phyloP scores from a whole-genome alignment of 2,888 invertebrate species.

The Bedellia somnulentella region DNA sequence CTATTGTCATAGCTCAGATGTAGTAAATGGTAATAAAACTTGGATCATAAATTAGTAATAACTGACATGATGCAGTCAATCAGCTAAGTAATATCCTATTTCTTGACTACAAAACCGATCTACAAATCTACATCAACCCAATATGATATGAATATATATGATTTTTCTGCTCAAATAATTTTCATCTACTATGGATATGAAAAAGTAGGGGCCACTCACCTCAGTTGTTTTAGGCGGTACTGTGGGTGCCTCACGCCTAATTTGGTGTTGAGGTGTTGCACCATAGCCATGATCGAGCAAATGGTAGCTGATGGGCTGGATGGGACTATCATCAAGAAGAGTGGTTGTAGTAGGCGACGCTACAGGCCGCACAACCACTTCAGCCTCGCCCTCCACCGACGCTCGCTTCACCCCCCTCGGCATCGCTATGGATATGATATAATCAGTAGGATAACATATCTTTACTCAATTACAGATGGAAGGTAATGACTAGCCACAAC shows the following conservation, averaged over 20 bases:
- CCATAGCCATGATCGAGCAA: constrained; percentile 87
- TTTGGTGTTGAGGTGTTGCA: constrained; percentile 74
- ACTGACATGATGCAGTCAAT: too few species aligned
- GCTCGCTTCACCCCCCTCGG: constrained; percentile 63
- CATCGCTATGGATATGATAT: constrained; percentile 54
- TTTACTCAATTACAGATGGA: constrained; percentile 12
- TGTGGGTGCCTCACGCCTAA: constrained; percentile 58
- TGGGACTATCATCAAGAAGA: constrained; percentile 50
- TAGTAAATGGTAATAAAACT: too few species aligned
- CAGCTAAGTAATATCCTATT: too few species aligned
- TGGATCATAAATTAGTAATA: too few species aligned
- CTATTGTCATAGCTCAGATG: too few species aligned
- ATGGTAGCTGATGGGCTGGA: constrained; percentile 69
- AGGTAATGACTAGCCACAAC: too few species aligned
- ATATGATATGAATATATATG: too few species aligned
- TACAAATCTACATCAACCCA: too few species aligned
- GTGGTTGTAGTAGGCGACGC: constrained; percentile 58
- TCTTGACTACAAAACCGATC: too few species aligned
- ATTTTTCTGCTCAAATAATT: too few species aligned
- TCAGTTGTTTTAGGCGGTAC: constrained; percentile 61
- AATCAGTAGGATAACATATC: too few species aligned
- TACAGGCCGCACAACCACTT: constrained; percentile 49
- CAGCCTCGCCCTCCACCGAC: constrained; percentile 55
- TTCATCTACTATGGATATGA: too few species aligned
- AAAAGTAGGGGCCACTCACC: constrained; percentile 29